Base-by-base conservation (phyloP, 2,113 vertebrate species). In the Eulemur rufifrons region DNA sequence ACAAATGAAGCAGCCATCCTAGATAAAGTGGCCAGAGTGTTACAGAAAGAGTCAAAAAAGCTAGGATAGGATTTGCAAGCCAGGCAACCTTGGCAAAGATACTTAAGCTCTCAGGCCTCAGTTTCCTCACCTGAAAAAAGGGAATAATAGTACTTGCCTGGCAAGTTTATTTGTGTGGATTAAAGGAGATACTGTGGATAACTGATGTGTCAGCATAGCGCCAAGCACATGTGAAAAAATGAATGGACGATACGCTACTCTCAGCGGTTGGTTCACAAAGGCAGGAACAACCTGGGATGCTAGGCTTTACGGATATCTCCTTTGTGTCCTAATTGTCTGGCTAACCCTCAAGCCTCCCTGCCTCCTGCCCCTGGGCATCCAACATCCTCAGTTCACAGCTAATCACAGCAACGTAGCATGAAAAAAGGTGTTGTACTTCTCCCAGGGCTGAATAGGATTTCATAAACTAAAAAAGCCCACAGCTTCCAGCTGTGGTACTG, bases 151-250 rank as follows among this genome's bases (percentile, higher is more conserved):
- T 1, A 34, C 10, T 7, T 10, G 29, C 6, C 71, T 50, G 50
- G 50, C 78, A 59, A 29, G 18, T 74, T 1, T 12, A 34, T 47
- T 73, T 20, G 23, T 52, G 23, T 52, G 21, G 32, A 42, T 27
- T 59, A 32, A 59, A 74, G 5, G 47, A 50, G 54, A 78, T 10
- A 47, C 3, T 0, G 11, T 56, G n/a, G 17, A 0, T 37, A 2
- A 15, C 21, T 9, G 5, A 42, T 1, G 0, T 0, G 2, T 20
- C 27, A 7, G 54, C 8, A 37, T 18, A 2, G 32, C 4, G 1
- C 15, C 34, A 21, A 54, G 64, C 71, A 47, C 27, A 1, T 14
- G 11, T 0, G 23, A 80, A 47, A 73, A 63, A 21, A 56, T 69
- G 4, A 0, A 45, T 3, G 50, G 39, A 20, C 0, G 11, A 61